Percentiles rank a stretch among this genome's conserved stretches.
phyloP scores from a whole-genome alignment of 1,140 invertebrate genomes.

The Temnothorax curvispinosus region DNA sequence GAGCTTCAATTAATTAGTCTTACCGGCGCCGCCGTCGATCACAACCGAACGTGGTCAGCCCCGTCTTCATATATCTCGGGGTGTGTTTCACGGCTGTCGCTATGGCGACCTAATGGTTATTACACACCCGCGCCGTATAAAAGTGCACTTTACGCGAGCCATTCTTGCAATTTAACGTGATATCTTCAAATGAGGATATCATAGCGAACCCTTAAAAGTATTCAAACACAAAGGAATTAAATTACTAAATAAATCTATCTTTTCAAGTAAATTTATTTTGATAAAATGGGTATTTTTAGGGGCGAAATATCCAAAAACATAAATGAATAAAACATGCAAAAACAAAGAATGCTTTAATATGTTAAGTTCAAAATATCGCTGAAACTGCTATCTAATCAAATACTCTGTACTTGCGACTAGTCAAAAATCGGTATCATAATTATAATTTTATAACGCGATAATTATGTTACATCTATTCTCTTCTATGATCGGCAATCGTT shows the following conservation, averaged over 20 bases:
- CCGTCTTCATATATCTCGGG: neutral
- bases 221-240: neutral
- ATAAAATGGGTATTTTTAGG: neutral
- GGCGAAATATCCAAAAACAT: neutral
- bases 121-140: neutral
- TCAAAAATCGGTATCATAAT: neutral
- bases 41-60: neutral
- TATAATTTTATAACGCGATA: neutral
- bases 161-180: neutral
- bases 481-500: neutral
- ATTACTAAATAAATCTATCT: neutral
- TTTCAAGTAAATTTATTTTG: neutral
- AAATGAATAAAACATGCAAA: neutral
- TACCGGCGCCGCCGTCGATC: slow-evolving; percentile 32
- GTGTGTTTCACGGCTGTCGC: slow-evolving; percentile 38
- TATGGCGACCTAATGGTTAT: slow-evolving; percentile 35
- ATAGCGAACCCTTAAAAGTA: neutral
- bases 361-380: neutral
- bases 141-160: neutral
- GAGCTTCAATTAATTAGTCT: slow-evolving; percentile 40
- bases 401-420: too few species aligned
- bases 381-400: neutral
- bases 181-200: neutral
- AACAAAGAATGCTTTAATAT: neutral
- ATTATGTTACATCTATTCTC: neutral